Percentiles rank a stretch among this genome's conserved stretches.
Conservation (phyloP, 37 sponge, comb jelly and placozoan genomes). For the Halisarca cf. caerulea region DNA sequence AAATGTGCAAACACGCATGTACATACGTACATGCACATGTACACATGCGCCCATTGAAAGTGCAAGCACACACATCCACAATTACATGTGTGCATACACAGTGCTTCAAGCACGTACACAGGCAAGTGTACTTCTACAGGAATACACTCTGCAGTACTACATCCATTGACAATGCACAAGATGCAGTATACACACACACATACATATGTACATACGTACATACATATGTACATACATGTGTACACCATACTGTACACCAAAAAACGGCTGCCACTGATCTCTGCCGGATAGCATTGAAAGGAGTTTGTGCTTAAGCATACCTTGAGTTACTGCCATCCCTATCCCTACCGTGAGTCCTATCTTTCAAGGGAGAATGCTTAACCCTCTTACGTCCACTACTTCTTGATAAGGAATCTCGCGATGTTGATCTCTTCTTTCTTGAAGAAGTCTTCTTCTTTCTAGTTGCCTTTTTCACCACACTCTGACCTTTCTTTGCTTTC, state of each 20-base stretch:
- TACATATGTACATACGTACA: background rate
- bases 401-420: background rate
- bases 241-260: background rate
- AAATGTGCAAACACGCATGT: slow-evolving; percentile 12
- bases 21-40: slow-evolving; percentile 8
- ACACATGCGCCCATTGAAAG: slow-evolving; percentile 3
- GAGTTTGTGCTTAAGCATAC: background rate
- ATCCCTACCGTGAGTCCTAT: slow-evolving; percentile 9
- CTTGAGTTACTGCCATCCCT: background rate
- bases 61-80: background rate
- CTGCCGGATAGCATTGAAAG: too few species aligned
- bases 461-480: background rate
- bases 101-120: background rate
- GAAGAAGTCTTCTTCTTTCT: background rate
- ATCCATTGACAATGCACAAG: too few species aligned
- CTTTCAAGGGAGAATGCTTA: background rate
- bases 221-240: background rate
- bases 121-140: background rate
- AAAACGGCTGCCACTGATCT: background rate
- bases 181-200: too few species aligned
- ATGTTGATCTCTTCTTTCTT: too few species aligned
- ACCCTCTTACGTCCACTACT: background rate
- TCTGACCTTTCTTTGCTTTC: background rate
- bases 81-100: background rate
- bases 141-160: too few species aligned